Percentiles rank a stretch among this genome's conserved stretches.
Evolutionary conservation across 2,113 vertebrate species (phyloP).

Genomic region (Chlorocebus sabaeus): DNA sequence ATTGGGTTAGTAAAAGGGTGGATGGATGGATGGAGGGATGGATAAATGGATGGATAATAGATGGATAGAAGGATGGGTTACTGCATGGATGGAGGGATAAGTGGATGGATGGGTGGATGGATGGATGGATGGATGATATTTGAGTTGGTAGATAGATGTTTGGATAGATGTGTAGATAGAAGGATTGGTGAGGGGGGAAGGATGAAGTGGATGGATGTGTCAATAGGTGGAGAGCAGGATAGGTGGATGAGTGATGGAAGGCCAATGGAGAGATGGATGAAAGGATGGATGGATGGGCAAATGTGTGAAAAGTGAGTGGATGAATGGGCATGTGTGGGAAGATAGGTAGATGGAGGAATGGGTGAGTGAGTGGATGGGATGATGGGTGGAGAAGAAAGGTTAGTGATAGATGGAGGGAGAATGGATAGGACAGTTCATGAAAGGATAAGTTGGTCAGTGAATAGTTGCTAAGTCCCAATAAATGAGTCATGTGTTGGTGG

Average conservation of each 20-base stretch:
- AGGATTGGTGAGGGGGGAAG: not conserved
- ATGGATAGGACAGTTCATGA: not conserved
- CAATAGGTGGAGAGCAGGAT: not conserved
- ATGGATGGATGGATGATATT: too few relatives aligned
- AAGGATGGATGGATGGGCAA: not conserved
- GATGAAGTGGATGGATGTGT: not conserved
- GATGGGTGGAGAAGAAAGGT: not conserved
- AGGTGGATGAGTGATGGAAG: not conserved
- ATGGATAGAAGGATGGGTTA: not conserved
- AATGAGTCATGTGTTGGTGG: not conserved
- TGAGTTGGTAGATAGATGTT: not conserved
- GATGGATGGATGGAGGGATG: not conserved
- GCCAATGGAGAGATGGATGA: not conserved
- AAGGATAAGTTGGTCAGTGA: too few relatives aligned
- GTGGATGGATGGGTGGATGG: not conserved
- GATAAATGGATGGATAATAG: not conserved
- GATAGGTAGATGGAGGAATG: not conserved
- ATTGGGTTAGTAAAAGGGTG: fast-evolving
- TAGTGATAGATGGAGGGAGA: not conserved
- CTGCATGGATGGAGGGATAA: too few relatives aligned
- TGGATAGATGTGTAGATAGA: not conserved
- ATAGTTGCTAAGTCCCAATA: not conserved
- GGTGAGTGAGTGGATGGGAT: too few relatives aligned
- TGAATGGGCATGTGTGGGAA: not conserved
- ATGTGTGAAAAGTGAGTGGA: not conserved